A percentile compares a stretch with the other conserved stretches of the same genome.
Evolutionary conservation across 1,140 invertebrate species (phyloP).

Genomic region (Globodera ellingtonae): DNA sequence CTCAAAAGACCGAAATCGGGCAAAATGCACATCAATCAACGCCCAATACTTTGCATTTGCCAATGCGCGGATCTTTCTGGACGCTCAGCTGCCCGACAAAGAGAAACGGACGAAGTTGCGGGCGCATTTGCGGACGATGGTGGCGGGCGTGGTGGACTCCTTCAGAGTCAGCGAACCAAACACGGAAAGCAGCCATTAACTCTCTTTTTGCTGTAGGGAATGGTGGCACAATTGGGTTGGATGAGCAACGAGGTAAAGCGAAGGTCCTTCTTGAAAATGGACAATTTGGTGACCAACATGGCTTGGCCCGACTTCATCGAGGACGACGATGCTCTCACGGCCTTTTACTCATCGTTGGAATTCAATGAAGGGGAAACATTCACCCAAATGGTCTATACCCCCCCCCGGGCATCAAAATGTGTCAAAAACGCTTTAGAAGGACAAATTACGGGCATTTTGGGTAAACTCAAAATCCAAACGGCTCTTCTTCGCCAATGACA

Average conservation of each 20-base stretch:
- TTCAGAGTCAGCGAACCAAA: not conserved
- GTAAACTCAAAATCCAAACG: not conserved
- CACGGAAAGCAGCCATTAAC: constrained; percentile 12
- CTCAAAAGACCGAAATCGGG: not conserved
- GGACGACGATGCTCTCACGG: constrained; percentile 46
- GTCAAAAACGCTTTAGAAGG: not conserved
- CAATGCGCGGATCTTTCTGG: constrained; percentile 36
- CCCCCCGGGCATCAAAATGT: not conserved
- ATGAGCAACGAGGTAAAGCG: constrained; percentile 49
- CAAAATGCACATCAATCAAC: constrained; percentile 19
- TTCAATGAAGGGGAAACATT: constrained; percentile 30
- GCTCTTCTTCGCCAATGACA: constrained; percentile 8
- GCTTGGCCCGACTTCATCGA: constrained; percentile 59
- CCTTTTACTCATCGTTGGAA: constrained; percentile 44
- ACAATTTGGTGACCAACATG: constrained; percentile 54
- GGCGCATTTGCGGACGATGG: constrained; percentile 2
- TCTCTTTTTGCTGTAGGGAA: constrained; percentile 38
- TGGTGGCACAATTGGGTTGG: constrained; percentile 57
- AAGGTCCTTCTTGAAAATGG: constrained; percentile 55
- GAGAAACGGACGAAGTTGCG: constrained; percentile 6
- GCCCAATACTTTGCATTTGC: constrained; percentile 19
- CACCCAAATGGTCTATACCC: constrained; percentile 26
- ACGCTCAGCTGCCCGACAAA: constrained; percentile 22
- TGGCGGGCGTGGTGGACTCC: constrained; percentile 16
- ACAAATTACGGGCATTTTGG: not conserved